These are phyloP conservation scores for Paratilapia polleni DNA, from an alignment of 2,113 vertebrate genomes.

Conservation along the genomic window DNA sequence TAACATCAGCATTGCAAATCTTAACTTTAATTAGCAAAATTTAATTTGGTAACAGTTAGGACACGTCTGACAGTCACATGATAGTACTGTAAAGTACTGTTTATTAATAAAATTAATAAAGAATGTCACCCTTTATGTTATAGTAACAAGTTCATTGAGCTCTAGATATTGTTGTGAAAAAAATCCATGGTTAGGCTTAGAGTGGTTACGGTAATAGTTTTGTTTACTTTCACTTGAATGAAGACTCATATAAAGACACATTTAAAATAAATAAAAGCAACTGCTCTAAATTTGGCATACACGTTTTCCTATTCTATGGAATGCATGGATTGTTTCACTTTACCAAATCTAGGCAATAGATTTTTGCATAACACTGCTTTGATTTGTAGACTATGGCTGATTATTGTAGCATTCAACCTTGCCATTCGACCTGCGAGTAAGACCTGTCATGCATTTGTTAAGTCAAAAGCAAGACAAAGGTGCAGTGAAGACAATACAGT, in stretches of 20 bases:
- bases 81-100: conserved; percentile 13
- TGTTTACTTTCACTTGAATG: not conserved
- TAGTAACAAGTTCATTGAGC: not conserved
- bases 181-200: not conserved
- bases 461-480: conserved; percentile 37
- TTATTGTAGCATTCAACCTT: conserved; percentile 18
- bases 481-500: conserved; percentile 39
- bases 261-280: too few species aligned
- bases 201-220: not conserved
- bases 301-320: not conserved
- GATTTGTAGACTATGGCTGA: conserved; percentile 38
- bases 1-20: not conserved
- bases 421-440: conserved; percentile 18
- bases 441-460: conserved; percentile 25
- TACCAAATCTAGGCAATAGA: not conserved
- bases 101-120: conserved; percentile 15
- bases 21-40: not conserved
- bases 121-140: not conserved
- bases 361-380: not conserved
- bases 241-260: fast-evolving
- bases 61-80: conserved; percentile 15
- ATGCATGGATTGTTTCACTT: too few species aligned
- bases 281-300: not conserved
- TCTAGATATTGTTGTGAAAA: not conserved
- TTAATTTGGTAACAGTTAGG: not conserved